These are phyloP conservation scores for Scelioninae gen. 1 DNA, from an alignment of 2,888 invertebrate genomes.

Conservation along the genomic window DNA sequence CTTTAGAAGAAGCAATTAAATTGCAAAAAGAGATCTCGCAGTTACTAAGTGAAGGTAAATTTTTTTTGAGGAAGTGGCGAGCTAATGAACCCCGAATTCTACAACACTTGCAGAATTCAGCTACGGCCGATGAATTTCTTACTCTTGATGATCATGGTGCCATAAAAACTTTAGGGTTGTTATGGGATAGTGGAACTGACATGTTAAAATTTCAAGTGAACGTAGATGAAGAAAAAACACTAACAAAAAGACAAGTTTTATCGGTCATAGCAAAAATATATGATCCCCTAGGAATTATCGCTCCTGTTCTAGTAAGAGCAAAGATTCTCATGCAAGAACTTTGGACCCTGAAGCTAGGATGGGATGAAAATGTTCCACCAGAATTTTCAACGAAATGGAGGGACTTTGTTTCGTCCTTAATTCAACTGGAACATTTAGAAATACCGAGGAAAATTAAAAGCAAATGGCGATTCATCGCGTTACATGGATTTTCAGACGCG, in stretches of 20 bases:
- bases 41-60: not conserved
- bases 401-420: not conserved
- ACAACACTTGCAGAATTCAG: not conserved
- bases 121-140: constrained; percentile 11
- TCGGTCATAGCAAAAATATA: constrained; percentile 62
- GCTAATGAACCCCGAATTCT: constrained; percentile 23
- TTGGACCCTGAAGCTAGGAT: not conserved
- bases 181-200: constrained; percentile 60
- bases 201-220: constrained; percentile 44
- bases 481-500: not conserved
- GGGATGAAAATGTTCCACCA: not conserved
- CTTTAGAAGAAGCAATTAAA: constrained; percentile 60
- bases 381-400: not conserved
- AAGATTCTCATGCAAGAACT: not conserved
- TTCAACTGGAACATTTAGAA: not conserved
- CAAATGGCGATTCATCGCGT: not conserved
- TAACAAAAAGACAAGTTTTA: constrained; percentile 46
- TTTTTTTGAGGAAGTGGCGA: constrained; percentile 50
- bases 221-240: not conserved
- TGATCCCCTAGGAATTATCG: constrained; percentile 54
- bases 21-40: constrained; percentile 16
- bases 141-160: constrained; percentile 40
- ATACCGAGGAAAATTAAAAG: not conserved
- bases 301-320: not conserved
- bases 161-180: constrained; percentile 54